These are phyloP conservation scores for Cuniculus paca DNA, from an alignment of 2,797 vertebrate genomes.

Conservation along the genomic window DNA sequence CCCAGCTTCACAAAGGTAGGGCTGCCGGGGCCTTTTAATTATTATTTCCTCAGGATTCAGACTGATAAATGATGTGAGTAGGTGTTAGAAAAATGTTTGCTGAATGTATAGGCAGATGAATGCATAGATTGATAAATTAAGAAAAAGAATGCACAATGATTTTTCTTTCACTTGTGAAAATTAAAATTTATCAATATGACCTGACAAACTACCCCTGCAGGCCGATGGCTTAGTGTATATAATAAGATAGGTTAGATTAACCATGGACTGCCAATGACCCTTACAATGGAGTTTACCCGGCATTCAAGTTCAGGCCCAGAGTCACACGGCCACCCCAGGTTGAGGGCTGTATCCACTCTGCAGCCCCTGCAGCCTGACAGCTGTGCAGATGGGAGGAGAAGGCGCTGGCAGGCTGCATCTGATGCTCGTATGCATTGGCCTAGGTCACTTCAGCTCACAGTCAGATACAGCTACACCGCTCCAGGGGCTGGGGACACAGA, in stretches of 20 bases:
- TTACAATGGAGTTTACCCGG: not conserved
- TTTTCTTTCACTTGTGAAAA: not conserved
- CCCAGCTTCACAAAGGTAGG: not conserved
- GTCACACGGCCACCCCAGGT: too few relatives aligned
- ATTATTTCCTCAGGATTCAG: not conserved
- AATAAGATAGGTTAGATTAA: not conserved
- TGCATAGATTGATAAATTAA: not conserved
- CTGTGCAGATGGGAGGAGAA: not conserved
- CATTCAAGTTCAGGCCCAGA: not conserved
- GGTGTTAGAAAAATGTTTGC: constrained; percentile 1
- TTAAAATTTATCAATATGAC: constrained; percentile 25
- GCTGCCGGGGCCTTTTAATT: not conserved
- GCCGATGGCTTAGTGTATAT: not conserved
- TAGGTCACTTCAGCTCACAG: not conserved
- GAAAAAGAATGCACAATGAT: not conserved
- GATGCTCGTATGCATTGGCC: not conserved
- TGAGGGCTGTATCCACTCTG: not conserved
- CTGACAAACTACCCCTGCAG: not conserved
- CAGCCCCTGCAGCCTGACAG: fast-evolving
- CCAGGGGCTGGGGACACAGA: not conserved
- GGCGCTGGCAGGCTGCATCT: not conserved
- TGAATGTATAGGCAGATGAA: not conserved
- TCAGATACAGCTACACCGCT: not conserved
- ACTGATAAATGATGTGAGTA: not conserved
- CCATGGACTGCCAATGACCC: not conserved